Percentiles rank a stretch among this genome's conserved stretches.
Conservation (phyloP, 2,113 vertebrate species). For the Tachysurus fulvidraco region DNA sequence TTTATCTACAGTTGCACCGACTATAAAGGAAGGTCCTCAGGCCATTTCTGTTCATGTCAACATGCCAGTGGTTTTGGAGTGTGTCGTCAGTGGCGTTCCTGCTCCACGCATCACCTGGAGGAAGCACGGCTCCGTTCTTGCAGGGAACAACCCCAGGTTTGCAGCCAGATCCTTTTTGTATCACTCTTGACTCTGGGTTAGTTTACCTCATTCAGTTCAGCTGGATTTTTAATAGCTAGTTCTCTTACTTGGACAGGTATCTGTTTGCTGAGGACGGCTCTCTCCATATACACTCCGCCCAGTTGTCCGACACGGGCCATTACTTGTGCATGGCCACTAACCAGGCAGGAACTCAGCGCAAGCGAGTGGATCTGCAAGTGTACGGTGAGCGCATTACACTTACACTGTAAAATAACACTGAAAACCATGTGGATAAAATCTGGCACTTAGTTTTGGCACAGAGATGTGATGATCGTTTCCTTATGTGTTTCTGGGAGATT, state of each 20-base stretch:
- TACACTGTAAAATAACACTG: background rate
- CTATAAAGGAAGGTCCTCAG: conserved; percentile 76
- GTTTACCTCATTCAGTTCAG: background rate
- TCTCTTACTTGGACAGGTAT: conserved; percentile 72
- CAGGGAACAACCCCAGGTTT: conserved; percentile 73
- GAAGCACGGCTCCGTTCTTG: conserved; percentile 85
- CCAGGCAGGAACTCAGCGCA: conserved; percentile 84
- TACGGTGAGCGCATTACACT: conserved; percentile 73
- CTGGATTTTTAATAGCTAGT: background rate
- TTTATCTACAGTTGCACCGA: conserved; percentile 80
- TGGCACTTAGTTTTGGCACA: conserved; percentile 1
- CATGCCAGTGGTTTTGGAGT: conserved; percentile 78
- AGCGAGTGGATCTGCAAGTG: conserved; percentile 83
- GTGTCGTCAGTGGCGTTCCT: conserved; percentile 82
- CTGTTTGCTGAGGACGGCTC: conserved; percentile 80
- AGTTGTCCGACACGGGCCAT: conserved; percentile 82
- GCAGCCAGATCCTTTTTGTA: background rate
- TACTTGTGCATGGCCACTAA: conserved; percentile 94
- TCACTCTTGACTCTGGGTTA: background rate
- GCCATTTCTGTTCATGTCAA: conserved; percentile 72
- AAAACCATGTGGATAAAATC: background rate
- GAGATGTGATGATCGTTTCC: background rate
- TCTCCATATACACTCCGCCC: conserved; percentile 80
- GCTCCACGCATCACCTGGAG: conserved; percentile 88
- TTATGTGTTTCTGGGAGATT: background rate